A percentile compares a stretch with the other conserved stretches of the same genome.
Evolutionary conservation across 1,140 invertebrate genomes (phyloP).

Genomic region (Drosophila gunungcola): DNA sequence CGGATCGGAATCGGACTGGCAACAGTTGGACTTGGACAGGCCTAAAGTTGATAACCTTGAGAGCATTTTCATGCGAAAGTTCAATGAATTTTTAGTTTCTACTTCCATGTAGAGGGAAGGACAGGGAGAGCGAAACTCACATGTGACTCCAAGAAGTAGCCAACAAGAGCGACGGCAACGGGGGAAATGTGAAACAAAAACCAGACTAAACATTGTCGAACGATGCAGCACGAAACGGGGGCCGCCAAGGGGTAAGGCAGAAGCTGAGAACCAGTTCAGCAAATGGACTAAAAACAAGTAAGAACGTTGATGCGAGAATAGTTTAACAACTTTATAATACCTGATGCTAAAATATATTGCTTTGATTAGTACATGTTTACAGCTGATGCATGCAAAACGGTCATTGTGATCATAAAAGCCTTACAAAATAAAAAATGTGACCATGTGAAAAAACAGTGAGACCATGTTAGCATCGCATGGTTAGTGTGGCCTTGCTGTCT

Average conservation of each 20-base stretch:
- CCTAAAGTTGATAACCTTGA: conserved; percentile 84
- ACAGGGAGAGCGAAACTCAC: conserved; percentile 44
- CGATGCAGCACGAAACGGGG: conserved; percentile 46
- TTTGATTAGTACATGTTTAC: not conserved
- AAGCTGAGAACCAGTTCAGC: conserved; percentile 72
- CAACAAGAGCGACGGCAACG: conserved; percentile 22
- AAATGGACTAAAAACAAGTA: conserved; percentile 65
- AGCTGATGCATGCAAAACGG: too few species aligned
- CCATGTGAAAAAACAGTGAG: not conserved
- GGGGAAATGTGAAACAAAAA: conserved; percentile 80
- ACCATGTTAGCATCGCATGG: not conserved
- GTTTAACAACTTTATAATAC: conserved; percentile 1
- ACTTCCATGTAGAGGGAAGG: conserved; percentile 68
- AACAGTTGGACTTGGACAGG: conserved; percentile 71
- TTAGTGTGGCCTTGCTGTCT: not conserved
- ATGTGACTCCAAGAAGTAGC: conserved; percentile 53
- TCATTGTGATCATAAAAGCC: not conserved
- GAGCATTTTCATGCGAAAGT: conserved; percentile 85
- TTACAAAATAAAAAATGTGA: not conserved
- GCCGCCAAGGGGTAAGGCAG: conserved; percentile 24
- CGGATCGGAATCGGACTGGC: conserved; percentile 43
- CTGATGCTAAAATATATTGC: not conserved
- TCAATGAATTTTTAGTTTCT: conserved; percentile 84
- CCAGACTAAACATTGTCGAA: conserved; percentile 77
- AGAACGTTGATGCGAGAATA: conserved; percentile 10